Base-by-base conservation (phyloP, 2,888 invertebrate genomes). In the Sminthurides aquaticus region DNA sequence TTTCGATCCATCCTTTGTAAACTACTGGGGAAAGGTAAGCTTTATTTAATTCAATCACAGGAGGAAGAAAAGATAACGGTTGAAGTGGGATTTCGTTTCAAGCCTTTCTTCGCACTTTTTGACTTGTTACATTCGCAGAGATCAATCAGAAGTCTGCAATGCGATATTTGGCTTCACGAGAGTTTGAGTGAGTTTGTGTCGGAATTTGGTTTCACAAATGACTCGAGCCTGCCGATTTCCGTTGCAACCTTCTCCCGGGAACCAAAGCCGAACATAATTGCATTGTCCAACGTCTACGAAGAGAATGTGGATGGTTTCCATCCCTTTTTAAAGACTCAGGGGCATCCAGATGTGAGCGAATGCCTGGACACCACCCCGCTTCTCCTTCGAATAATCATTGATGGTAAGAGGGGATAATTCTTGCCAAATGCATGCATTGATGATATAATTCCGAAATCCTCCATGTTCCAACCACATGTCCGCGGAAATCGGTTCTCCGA, bases 151-250 rank as follows among this genome's bases (percentile, higher is more conserved):
- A 71, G 71, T 66, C 66, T 74, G 28, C 71, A 74, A 62, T 73
- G 72, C 67, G 71, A 71, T 68, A 74, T 74, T 65, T 74, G 74
- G 74, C 70, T 73, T 8, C 74, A 74, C 49, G 72, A 74, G 61
- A 72, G 72, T 61, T 67, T 72, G 22, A 71, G 71, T 24, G 73
- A 73, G 64, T 74, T 73, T 57, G 72, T 73, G 57, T 73, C 71
- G 18, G 74, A 74, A 65, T 74, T 74, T 66, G 72, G 72, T 29
- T 74, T 74, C 65, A 67, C 70, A 48, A 74, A 73, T 64, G 74
- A 73, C 61, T 73, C 72, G 43, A 67, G 60, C 26, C 69, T 73
- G 11, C 73, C 73, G 26, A 71, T 73, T 59, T 71, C 71, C 22
- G 72, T 74, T 22, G 74, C 73, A 28, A 74, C 73, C 20, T 74